Evolutionary conservation across 2,888 invertebrate genomes (phyloP).

Genomic region (Labia minor): DNA sequence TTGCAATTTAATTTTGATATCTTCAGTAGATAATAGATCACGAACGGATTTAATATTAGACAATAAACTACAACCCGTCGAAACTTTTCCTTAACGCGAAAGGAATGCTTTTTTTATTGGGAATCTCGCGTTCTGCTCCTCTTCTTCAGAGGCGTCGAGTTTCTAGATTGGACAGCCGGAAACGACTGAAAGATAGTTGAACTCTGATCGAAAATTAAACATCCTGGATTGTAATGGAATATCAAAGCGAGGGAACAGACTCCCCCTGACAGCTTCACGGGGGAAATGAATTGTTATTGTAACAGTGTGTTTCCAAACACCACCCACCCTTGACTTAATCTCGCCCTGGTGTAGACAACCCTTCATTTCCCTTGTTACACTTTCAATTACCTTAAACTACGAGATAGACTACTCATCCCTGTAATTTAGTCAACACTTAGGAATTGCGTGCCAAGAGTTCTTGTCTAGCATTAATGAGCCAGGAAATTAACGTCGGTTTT

Average conservation of each 20-base stretch:
- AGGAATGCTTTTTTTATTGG: neutral
- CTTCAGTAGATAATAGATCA: slow-evolving; percentile 7
- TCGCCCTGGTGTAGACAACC: slow-evolving; percentile 16
- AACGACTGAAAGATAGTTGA: slow-evolving; percentile 22
- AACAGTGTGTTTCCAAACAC: slow-evolving; percentile 21
- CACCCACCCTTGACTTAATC: slow-evolving; percentile 16
- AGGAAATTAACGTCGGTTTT: slow-evolving; percentile 13
- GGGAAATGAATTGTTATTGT: slow-evolving; percentile 20
- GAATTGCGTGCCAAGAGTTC: neutral
- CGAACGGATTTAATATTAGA: slow-evolving; percentile 13
- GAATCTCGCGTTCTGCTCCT: neutral
- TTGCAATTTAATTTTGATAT: slow-evolving; percentile 13
- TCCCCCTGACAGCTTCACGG: slow-evolving; percentile 17
- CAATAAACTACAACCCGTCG: neutral
- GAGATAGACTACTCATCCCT: slow-evolving; percentile 7
- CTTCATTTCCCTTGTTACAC: slow-evolving; percentile 18
- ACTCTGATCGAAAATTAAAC: slow-evolving; percentile 25
- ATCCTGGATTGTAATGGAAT: slow-evolving; percentile 19
- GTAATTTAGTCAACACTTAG: slow-evolving; percentile 1
- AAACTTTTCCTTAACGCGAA: slow-evolving; percentile 7
- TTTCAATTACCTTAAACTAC: slow-evolving; percentile 19
- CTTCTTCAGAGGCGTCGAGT: neutral
- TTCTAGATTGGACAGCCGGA: slow-evolving; percentile 1
- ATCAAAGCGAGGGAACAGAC: slow-evolving; percentile 17
- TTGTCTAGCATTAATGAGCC: slow-evolving; percentile 5